Conservation (phyloP, 2,113 vertebrate species). For the Otis tarda region DNA sequence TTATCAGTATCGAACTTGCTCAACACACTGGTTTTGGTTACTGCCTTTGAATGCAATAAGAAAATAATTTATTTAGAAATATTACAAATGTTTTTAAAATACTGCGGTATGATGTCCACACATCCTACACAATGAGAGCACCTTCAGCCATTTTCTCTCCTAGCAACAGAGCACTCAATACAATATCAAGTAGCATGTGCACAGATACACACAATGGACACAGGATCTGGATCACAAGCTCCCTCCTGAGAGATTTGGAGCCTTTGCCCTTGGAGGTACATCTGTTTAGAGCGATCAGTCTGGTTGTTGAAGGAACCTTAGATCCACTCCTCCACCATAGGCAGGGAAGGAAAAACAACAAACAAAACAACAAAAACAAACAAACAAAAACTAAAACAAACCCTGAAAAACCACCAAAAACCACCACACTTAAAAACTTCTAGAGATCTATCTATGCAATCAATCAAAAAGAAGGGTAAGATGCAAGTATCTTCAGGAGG, state of each 20-base stretch:
- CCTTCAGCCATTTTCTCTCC: background rate
- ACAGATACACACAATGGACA: background rate
- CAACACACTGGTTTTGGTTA: background rate
- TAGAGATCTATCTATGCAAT: background rate
- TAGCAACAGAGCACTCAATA: background rate
- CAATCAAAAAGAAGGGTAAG: background rate
- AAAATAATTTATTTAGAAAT: too few relatives aligned
- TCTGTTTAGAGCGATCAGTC: background rate
- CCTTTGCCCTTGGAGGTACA: background rate
- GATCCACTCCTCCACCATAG: rapidly evolving
- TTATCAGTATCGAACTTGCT: background rate
- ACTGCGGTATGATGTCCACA: background rate
- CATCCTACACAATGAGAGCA: background rate
- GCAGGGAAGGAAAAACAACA: background rate
- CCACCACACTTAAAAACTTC: background rate
- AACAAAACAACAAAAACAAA: background rate
- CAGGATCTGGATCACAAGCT: background rate
- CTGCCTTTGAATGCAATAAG: background rate
- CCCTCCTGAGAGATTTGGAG: background rate
- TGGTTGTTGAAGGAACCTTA: background rate
- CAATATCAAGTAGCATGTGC: background rate
- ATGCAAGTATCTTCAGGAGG: background rate
- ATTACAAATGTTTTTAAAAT: background rate
- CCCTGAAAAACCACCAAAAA: background rate
- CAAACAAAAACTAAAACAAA: rapidly evolving